Conservation (phyloP, 2,797 vertebrate species). For the Calcarius lapponicus region DNA sequence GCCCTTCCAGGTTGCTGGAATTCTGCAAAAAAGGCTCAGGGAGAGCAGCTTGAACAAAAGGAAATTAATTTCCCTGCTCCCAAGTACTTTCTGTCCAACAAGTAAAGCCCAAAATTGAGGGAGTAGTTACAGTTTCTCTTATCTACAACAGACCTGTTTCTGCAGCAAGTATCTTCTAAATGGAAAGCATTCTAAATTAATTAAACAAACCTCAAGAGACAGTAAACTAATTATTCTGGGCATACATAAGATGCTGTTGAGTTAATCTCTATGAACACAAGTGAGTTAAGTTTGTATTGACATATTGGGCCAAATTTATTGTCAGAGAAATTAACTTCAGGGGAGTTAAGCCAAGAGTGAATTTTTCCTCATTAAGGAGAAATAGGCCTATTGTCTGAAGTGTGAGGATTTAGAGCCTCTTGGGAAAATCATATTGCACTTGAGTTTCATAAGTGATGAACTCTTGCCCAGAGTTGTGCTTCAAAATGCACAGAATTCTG, state of each 20-base stretch:
- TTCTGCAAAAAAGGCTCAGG: neutral
- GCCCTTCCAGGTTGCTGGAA: neutral
- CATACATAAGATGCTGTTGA: conserved; percentile 32
- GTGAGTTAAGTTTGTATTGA: conserved; percentile 45
- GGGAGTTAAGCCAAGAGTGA: conserved; percentile 17
- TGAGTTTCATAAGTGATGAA: neutral
- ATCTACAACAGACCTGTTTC: conserved; percentile 25
- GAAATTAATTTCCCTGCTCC: neutral
- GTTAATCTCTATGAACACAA: conserved; percentile 61
- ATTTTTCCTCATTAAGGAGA: conserved; percentile 26
- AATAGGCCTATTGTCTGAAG: neutral
- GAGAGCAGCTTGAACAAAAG: neutral
- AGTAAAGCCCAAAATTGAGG: neutral
- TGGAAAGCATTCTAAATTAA: conserved; percentile 52
- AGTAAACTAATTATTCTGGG: conserved; percentile 60
- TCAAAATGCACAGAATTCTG: neutral
- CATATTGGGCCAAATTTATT: conserved; percentile 55
- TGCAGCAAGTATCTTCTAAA: conserved; percentile 41
- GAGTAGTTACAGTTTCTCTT: neutral
- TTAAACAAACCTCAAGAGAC: conserved; percentile 49
- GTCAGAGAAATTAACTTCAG: conserved; percentile 32
- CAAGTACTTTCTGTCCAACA: neutral
- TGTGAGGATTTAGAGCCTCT: neutral
- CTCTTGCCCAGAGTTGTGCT: neutral
- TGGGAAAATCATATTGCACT: neutral